Percentiles rank a stretch among this genome's conserved stretches.
Evolutionary conservation across 2,888 invertebrate genomes (phyloP).

Genomic region (Melieria crassipennis): DNA sequence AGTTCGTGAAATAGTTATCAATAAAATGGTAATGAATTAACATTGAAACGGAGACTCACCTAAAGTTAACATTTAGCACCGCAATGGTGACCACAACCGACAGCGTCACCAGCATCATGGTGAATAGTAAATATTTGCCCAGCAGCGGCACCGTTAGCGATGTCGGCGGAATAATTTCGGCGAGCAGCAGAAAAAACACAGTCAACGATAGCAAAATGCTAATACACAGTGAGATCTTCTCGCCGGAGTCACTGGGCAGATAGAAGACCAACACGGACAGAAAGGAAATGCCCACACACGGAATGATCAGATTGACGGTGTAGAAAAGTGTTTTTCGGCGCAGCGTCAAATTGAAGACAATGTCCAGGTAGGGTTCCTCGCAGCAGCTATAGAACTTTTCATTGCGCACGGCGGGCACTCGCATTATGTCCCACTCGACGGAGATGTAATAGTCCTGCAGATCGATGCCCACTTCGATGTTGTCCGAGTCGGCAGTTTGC

Average conservation of each 20-base stretch:
- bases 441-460: conserved; percentile 95
- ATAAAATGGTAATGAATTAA: conserved; percentile 10
- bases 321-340: conserved; percentile 96
- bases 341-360: conserved; percentile 96
- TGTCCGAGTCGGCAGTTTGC: conserved; percentile 87
- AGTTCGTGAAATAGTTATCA: conserved; percentile 2
- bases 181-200: conserved; percentile 92
- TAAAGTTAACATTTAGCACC: conserved; percentile 92
- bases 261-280: conserved; percentile 97
- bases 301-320: conserved; percentile 96
- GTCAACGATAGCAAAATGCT: conserved; percentile 92
- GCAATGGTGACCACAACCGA: conserved; percentile 94
- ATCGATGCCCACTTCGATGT: conserved; percentile 90
- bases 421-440: conserved; percentile 98
- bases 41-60: conserved; percentile 57
- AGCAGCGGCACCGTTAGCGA: conserved; percentile 90
- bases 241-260: conserved; percentile 96
- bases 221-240: conserved; percentile 96
- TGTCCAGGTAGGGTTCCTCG: conserved; percentile 96
- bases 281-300: conserved; percentile 96
- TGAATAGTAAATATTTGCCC: conserved; percentile 92
- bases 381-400: conserved; percentile 97
- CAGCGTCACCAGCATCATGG: conserved; percentile 92
- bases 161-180: conserved; percentile 94
- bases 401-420: conserved; percentile 88